These are phyloP conservation scores for Dinocampus coccinellae DNA, from an alignment of 2,888 invertebrate species.

Conservation along the genomic window DNA sequence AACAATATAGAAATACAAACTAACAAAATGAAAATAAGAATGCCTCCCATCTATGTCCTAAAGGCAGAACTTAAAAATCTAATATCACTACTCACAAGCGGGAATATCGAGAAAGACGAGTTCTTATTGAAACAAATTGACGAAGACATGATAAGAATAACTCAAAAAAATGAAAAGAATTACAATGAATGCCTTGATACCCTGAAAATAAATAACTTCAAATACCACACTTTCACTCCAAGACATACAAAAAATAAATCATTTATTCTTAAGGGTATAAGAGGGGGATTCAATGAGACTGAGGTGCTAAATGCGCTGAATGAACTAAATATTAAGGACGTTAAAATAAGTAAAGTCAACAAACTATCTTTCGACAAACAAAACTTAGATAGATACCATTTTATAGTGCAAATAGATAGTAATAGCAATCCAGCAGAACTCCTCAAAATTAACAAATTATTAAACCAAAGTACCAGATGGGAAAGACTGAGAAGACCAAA, in stretches of 20 bases:
- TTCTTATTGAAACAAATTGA: no score
- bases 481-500: constrained; percentile 20
- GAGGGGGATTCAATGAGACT: background rate
- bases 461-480: constrained; percentile 27
- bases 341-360: background rate
- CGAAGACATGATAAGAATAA: no score
- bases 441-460: background rate
- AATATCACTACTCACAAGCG: no score
- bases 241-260: constrained; percentile 23
- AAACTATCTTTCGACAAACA: constrained; percentile 19
- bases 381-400: constrained; percentile 1
- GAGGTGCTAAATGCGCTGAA: background rate
- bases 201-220: background rate
- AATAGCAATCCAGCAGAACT: background rate
- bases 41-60: no score
- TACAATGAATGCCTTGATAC: no score
- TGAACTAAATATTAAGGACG: background rate
- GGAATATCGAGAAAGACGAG: no score
- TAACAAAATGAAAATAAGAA: no score
- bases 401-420: background rate
- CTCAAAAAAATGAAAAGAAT: no score
- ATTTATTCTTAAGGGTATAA: constrained; percentile 24
- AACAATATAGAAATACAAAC: no score
- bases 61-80: no score
- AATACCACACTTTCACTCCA: constrained; percentile 30